Percentiles rank a stretch among this genome's conserved stretches.
These are phyloP conservation scores for Listronotus bonariensis DNA, from an alignment of 1,140 invertebrate species.

Conservation along the genomic window DNA sequence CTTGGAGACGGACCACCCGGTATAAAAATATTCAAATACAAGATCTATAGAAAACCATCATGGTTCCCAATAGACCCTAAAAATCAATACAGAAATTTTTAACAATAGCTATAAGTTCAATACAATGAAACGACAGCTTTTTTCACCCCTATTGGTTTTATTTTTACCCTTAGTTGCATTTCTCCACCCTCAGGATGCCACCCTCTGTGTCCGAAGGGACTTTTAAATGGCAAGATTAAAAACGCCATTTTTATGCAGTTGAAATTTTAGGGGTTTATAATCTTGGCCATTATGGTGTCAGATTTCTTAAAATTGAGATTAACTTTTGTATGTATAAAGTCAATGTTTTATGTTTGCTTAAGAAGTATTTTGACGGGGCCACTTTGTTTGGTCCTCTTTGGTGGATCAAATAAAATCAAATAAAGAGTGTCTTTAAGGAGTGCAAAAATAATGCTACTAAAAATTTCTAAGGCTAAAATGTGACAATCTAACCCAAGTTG, in stretches of 20 bases:
- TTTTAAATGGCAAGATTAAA: slow-evolving; percentile 19
- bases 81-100: slow-evolving; percentile 1
- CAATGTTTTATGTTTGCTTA: too few species aligned
- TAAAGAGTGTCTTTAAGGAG: too few species aligned
- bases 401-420: too few species aligned
- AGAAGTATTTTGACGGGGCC: too few species aligned
- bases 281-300: slow-evolving; percentile 28
- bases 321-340: neutral
- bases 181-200: slow-evolving; percentile 15
- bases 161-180: slow-evolving; percentile 22
- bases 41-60: neutral
- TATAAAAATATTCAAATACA: too few species aligned
- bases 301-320: slow-evolving; percentile 7
- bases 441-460: too few species aligned
- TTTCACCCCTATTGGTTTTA: slow-evolving; percentile 22
- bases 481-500: too few species aligned
- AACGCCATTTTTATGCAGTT: slow-evolving; percentile 17
- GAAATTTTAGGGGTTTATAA: slow-evolving; percentile 4
- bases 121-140: slow-evolving; percentile 1
- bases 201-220: slow-evolving; percentile 11
- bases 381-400: too few species aligned
- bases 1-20: too few species aligned
- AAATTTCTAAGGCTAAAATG: too few species aligned
- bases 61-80: slow-evolving; percentile 1
- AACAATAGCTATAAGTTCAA: neutral